Evolutionary conservation across 1,140 invertebrate species (phyloP), one percentile per base, ranked within the genome.

Genomic region (Sogatella furcifera): DNA sequence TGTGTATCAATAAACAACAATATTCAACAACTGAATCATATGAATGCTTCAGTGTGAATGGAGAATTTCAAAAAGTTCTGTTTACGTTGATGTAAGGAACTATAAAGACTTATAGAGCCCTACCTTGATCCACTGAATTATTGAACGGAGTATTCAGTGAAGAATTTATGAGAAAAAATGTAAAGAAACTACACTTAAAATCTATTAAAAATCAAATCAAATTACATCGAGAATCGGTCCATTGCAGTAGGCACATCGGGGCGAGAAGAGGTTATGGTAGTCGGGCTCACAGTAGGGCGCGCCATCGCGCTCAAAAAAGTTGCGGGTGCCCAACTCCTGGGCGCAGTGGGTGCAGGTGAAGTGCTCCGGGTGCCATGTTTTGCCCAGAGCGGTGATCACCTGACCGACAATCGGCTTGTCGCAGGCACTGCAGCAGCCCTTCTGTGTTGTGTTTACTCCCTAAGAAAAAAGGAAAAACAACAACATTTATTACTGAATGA

Each of bases 321-420:
- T 98, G 68, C 92, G 84, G 44, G 96, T 97, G 15, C 96, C 97
- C 64, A 99, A 76, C 74, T 97, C 93, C 69, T 95, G 88, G 60
- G 89, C 90, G 81, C 97, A 99, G 71, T 98, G 94, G 57, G 88
- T 89, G 79, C 97, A 99, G 5, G 86, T 91, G 76, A 99, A 99
- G 74, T 99, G 97, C 77, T 99, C 96, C 11, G 96, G 95, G 76
- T 99, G 97, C 95, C 95, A 99, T n/a, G 95, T 97, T 75, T 95
- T 92, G 24, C 96, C 97, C 66, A 99, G 71, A 1, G 97, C 97
- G 34, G 95, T 97, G 66, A 97, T 90, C 55, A 93, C 89, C 84
- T 97, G 93, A 65, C 96, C 96, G 41, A 98, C 92, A 74, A 99
- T 97, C 15, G 95, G 92, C 71, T 99, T 97, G 73, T 95, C 90